A percentile compares a stretch with the other conserved stretches of the same genome.
Conservation (phyloP, 2,113 vertebrate species). For the Morone chrysops region DNA sequence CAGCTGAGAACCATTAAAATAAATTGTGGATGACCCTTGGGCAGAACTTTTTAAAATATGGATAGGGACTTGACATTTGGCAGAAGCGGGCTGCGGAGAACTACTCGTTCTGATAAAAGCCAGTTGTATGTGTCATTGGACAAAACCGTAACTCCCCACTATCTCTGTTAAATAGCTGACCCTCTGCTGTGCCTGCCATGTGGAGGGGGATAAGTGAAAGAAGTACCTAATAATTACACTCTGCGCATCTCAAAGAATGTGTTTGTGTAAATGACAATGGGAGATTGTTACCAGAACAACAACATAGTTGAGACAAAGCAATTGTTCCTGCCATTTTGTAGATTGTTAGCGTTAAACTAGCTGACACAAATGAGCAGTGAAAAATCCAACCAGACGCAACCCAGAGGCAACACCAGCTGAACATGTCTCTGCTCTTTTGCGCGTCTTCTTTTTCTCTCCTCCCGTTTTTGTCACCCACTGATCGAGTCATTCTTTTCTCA, state of each 20-base stretch:
- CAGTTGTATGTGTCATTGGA: not conserved
- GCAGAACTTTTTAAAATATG: not conserved
- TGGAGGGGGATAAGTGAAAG: not conserved
- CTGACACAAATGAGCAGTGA: constrained; percentile 6
- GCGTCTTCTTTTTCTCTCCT: not conserved
- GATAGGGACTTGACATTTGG: not conserved
- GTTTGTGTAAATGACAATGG: not conserved
- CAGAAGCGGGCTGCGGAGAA: not conserved
- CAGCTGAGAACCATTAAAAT: not conserved
- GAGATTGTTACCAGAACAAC: not conserved
- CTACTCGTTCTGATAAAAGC: not conserved
- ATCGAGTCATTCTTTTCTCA: not conserved
- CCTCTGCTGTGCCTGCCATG: not conserved
- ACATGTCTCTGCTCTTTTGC: not conserved
- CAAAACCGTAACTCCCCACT: not conserved
- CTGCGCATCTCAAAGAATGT: not conserved
- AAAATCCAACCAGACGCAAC: constrained; percentile 16
- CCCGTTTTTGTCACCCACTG: not conserved
- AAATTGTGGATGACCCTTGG: not conserved
- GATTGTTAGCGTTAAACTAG: not conserved
- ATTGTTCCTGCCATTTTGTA: not conserved
- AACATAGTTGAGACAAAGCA: not conserved
- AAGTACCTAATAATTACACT: not conserved
- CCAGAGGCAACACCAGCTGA: constrained; percentile 14
- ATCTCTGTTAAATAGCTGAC: constrained; percentile 6